A percentile compares a stretch with the other conserved stretches of the same genome.
phyloP scores from a whole-genome alignment of 2,888 invertebrate genomes.

The Agrotis puta region DNA sequence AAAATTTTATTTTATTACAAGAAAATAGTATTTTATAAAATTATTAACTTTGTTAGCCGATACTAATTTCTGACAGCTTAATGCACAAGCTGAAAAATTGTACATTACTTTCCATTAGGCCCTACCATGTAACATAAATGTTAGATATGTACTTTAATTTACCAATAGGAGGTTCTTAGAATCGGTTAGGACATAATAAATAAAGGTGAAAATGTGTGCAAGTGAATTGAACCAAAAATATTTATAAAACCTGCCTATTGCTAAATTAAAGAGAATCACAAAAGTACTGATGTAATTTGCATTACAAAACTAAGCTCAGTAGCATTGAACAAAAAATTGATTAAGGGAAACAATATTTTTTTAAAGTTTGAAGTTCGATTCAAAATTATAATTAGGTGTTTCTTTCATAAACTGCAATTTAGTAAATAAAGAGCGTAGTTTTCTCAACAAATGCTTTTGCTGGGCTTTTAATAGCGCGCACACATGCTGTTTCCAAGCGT shows the following conservation, averaged over 20 bases:
- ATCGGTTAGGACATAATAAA: not conserved
- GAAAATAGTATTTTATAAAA: not conserved
- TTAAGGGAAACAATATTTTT: not conserved
- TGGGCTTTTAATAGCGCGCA: not conserved
- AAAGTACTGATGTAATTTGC: conserved; percentile 16
- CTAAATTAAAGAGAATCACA: conserved; percentile 17
- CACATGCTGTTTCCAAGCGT: not conserved
- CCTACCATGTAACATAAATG: not conserved
- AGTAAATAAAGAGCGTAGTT: not conserved
- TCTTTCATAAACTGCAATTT: not conserved
- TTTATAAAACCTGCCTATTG: conserved; percentile 4
- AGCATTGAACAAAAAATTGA: not conserved
- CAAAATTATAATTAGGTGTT: not conserved
- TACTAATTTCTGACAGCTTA: conserved; percentile 14
- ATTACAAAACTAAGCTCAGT: conserved; percentile 9
- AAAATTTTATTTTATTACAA: conserved; percentile 36
- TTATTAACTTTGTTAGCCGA: not conserved
- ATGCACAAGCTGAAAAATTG: conserved; percentile 9
- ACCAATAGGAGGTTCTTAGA: conserved; percentile 10
- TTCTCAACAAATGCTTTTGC: conserved; percentile 1
- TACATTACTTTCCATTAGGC: conserved; percentile 6
- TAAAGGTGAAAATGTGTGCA: not conserved
- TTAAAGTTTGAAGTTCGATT: conserved; percentile 3
- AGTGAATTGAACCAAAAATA: conserved; percentile 10
- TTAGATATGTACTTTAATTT: conserved; percentile 10